Conservation (phyloP, 2,888 invertebrate species). For the Drepana falcataria region DNA sequence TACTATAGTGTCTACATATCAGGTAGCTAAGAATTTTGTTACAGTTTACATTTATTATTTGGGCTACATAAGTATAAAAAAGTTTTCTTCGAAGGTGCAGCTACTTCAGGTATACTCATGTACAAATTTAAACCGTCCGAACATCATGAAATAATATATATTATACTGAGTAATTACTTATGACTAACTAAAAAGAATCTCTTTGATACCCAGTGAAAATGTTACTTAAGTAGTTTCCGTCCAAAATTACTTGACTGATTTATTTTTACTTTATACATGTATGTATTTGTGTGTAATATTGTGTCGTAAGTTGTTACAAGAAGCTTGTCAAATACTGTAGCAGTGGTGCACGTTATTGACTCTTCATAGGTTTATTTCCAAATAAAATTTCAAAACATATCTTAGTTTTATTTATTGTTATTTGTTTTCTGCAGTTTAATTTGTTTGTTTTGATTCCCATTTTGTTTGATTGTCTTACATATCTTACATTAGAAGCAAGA, state of each 20-base stretch:
- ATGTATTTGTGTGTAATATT: slow-evolving; percentile 47
- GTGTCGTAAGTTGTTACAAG: slow-evolving; percentile 52
- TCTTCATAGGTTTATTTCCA: slow-evolving; percentile 62
- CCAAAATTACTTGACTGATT: slow-evolving; percentile 74
- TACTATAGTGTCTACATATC: too few relatives aligned
- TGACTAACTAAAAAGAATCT: slow-evolving; percentile 38
- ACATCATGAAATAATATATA: slow-evolving; percentile 8
- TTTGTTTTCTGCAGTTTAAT: slow-evolving; percentile 15
- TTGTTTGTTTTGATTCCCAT: too few relatives aligned
- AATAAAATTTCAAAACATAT: slow-evolving; percentile 43
- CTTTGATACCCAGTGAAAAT: slow-evolving; percentile 39
- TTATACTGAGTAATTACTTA: slow-evolving; percentile 7
- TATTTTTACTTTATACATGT: slow-evolving; percentile 48
- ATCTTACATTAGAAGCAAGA: too few relatives aligned
- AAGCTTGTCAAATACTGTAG: slow-evolving; percentile 39
- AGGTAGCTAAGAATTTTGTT: too few relatives aligned
- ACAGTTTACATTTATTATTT: too few relatives aligned
- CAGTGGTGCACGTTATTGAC: slow-evolving; percentile 45
- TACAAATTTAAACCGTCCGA: slow-evolving; percentile 53
- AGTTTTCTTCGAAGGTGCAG: too few relatives aligned
- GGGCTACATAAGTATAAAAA: too few relatives aligned
- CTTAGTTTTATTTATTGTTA: slow-evolving; percentile 10
- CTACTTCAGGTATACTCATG: slow-evolving; percentile 4
- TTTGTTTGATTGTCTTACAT: too few relatives aligned
- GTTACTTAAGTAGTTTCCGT: slow-evolving; percentile 76